These are phyloP conservation scores for Lissonota sp. DNA, from an alignment of 2,888 invertebrate genomes.

Conservation along the genomic window DNA sequence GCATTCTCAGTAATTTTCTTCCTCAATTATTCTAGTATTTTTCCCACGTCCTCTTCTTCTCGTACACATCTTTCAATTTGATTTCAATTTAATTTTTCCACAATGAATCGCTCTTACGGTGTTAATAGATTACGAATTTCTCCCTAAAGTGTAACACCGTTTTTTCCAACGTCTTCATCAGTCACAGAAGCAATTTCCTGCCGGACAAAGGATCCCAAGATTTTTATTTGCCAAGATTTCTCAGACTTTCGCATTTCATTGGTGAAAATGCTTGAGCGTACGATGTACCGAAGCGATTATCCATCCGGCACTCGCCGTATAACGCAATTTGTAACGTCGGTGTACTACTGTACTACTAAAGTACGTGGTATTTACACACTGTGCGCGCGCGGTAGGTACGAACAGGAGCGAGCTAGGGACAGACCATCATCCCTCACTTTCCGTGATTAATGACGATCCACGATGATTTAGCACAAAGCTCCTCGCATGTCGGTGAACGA, in stretches of 20 bases:
- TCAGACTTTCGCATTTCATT: slow-evolving; percentile 3
- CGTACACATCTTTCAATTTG: not conserved
- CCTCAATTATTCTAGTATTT: slow-evolving; percentile 37
- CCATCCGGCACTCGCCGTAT: slow-evolving; percentile 55
- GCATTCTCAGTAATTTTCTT: slow-evolving; percentile 48
- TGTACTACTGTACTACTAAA: slow-evolving; percentile 11
- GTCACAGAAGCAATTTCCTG: not conserved
- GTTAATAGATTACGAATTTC: no score
- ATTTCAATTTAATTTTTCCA: no score
- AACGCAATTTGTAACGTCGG: slow-evolving; percentile 62
- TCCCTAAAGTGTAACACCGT: no score
- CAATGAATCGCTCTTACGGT: no score
- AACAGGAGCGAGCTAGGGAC: slow-evolving; percentile 51
- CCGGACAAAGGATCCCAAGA: not conserved
- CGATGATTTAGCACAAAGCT: slow-evolving; percentile 74
- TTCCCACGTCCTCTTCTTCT: slow-evolving; percentile 34
- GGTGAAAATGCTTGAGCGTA: slow-evolving; percentile 18
- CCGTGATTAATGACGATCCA: slow-evolving; percentile 75
- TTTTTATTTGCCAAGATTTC: not conserved
- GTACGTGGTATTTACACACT: slow-evolving; percentile 21
- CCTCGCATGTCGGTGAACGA: slow-evolving; percentile 65
- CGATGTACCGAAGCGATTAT: slow-evolving; percentile 51
- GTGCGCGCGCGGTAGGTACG: slow-evolving; percentile 49
- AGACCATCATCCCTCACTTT: slow-evolving; percentile 70
- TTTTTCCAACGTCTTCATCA: no score